phyloP scores from a whole-genome alignment of 2,113 vertebrate genomes.

The Cebidichthys violaceus region DNA sequence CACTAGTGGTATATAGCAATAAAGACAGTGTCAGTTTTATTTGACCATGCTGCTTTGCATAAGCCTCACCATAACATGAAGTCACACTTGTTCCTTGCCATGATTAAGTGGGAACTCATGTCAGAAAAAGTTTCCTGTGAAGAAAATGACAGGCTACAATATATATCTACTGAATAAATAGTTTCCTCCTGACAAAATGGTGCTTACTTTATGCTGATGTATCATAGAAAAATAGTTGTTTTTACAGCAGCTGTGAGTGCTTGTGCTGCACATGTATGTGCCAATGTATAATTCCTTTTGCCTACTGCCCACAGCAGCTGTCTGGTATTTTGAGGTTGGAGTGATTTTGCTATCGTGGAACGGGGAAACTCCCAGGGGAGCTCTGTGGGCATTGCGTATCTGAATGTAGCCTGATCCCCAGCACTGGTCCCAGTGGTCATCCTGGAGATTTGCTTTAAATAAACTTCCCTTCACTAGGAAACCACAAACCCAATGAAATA shows the following conservation, averaged over 20 bases:
- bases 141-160: background rate
- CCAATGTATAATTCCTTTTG: conserved; percentile 40
- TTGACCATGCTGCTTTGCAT: background rate
- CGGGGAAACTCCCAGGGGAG: conserved; percentile 71
- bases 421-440: conserved; percentile 47
- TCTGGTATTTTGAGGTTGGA: conserved; percentile 76
- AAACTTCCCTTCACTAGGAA: conserved; percentile 48
- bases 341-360: conserved; percentile 76
- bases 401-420: conserved; percentile 51
- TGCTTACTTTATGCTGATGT: conserved; percentile 39
- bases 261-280: conserved; percentile 16
- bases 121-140: background rate
- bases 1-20: background rate
- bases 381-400: conserved; percentile 53
- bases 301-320: conserved; percentile 70
- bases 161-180: conserved; percentile 35
- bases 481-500: conserved; percentile 49
- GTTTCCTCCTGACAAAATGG: conserved; percentile 53
- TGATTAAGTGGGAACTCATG: background rate
- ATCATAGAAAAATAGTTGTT: conserved; percentile 52
- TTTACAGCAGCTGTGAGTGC: conserved; percentile 57
- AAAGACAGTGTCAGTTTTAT: background rate
- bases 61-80: background rate
- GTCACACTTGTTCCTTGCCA: conserved; percentile 7
- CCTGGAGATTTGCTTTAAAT: conserved; percentile 63